Evolutionary conservation across 2,888 invertebrate genomes (phyloP), one percentile per base, ranked within the genome.

Genomic region (Lasioglossum pauxillum): DNA sequence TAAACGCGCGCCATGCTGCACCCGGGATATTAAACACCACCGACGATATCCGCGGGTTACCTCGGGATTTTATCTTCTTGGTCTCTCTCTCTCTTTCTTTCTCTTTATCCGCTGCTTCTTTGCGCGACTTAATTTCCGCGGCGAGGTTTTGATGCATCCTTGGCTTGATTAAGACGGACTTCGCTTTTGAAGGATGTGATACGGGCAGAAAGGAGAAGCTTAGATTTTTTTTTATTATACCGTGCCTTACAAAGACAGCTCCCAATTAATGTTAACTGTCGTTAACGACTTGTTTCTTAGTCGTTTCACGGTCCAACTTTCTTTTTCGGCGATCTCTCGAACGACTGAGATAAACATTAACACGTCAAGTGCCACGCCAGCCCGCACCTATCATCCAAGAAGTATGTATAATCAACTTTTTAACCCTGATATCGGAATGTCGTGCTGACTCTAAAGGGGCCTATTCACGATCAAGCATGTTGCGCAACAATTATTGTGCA

Each of bases 1-100:
- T 80, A 85, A 93, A 91, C 91, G 91, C 90, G 90, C 91, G 89
- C 91, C 90, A 86, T 79, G 86, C 82, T 89, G 85, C 90, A 83
- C 77, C 83, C 38, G 85, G 75, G 82, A 88, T 82, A 72, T 89
- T 89, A 86, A 88, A 90, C 89, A 87, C 86, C 84, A 77, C 74
- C 74, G 83, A 69, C 41, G 85, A 82, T 35, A 88, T 84, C 75
- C 57, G 72, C 74, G 75, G 49, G 84, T 69, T 73, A 71, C 78
- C 85, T 82, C 67, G 81, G 88, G 85, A 90, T 86, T 90, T 86
- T 35, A 74, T 67, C 78, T 76, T 82, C 60, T 44, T 8, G 35
- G 60, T 57, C 67, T 38, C 64, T 44, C 53, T 53, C 19, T 53
- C 49, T 49, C 53, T 67, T 57, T 44, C 53, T 67, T 57, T 44